Evolutionary conservation across 2,888 invertebrate species (phyloP).

Genomic region (Apamea epomidion): DNA sequence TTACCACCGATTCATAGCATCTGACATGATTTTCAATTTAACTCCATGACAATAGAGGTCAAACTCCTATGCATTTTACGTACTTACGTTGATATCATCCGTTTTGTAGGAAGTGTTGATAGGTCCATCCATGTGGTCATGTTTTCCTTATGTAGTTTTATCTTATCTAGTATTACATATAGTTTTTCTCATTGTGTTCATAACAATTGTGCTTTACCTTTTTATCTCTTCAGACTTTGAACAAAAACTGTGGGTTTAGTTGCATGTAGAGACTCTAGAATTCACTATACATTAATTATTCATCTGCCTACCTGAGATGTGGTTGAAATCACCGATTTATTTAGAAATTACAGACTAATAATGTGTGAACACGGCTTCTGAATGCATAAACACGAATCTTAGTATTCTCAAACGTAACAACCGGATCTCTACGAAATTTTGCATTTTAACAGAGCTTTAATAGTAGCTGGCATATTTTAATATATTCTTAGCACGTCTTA

Average conservation of each 20-base stretch:
- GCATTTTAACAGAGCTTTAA: slow-evolving; percentile 24
- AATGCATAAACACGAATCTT: slow-evolving; percentile 8
- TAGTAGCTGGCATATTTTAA: neutral
- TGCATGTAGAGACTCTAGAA: slow-evolving; percentile 1
- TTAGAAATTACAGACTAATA: slow-evolving; percentile 28
- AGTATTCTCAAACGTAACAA: slow-evolving; percentile 4
- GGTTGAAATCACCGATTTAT: slow-evolving; percentile 24
- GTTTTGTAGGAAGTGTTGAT: slow-evolving; percentile 32
- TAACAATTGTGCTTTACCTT: slow-evolving; percentile 24
- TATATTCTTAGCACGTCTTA: slow-evolving; percentile 49
- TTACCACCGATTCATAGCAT: slow-evolving; percentile 39
- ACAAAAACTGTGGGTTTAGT: slow-evolving; percentile 12
- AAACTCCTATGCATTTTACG: slow-evolving; percentile 24
- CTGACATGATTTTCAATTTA: slow-evolving; percentile 45
- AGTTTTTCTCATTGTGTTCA: slow-evolving; percentile 43
- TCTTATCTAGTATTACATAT: slow-evolving; percentile 39
- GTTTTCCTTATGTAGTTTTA: slow-evolving; percentile 50
- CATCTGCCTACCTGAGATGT: neutral
- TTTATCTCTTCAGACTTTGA: slow-evolving; percentile 35
- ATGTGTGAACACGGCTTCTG: slow-evolving; percentile 3
- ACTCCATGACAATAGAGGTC: slow-evolving; percentile 25
- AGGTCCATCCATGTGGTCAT: slow-evolving; percentile 41
- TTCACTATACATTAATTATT: slow-evolving; percentile 10
- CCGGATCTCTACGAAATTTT: slow-evolving; percentile 49
- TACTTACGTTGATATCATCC: slow-evolving; percentile 27